phyloP scores from a whole-genome alignment of 2,797 vertebrate species.

The Tachyglossus aculeatus region DNA sequence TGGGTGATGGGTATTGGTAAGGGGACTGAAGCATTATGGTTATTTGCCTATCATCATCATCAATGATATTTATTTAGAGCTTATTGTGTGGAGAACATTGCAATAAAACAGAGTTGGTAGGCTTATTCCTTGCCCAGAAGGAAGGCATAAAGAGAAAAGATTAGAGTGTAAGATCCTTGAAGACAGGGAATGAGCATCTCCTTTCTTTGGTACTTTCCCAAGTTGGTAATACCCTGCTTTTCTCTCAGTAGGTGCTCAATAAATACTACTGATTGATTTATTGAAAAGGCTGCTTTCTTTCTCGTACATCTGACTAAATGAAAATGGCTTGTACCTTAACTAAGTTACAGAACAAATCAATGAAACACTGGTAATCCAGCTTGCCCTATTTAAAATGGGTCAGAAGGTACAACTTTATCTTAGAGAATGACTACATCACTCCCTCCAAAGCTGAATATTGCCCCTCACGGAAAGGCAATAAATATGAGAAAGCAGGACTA shows the following conservation, averaged over 20 bases:
- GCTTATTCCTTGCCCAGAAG: too few species aligned
- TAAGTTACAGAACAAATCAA: conserved; percentile 30
- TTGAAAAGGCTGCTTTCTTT: not conserved
- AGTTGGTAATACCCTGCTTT: too few species aligned
- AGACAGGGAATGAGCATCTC: too few species aligned
- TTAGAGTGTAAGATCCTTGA: too few species aligned
- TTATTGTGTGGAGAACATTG: too few species aligned
- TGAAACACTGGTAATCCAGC: conserved; percentile 6
- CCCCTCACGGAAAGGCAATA: not conserved
- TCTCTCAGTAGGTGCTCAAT: not conserved
- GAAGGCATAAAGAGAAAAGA: too few species aligned
- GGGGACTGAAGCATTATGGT: too few species aligned
- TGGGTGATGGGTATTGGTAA: too few species aligned
- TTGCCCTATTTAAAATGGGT: conserved; percentile 31
- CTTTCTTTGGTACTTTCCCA: too few species aligned
- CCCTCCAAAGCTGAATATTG: conserved; percentile 23
- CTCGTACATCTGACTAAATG: not conserved
- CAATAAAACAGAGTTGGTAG: too few species aligned
- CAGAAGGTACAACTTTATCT: conserved; percentile 20
- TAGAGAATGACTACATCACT: conserved; percentile 20
- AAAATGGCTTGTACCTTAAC: conserved; percentile 31
- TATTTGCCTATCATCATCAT: too few species aligned
- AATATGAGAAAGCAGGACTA: conserved; percentile 29
- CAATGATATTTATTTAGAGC: too few species aligned
- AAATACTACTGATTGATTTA: not conserved